Base-by-base conservation (phyloP, 2,797 vertebrate species). In the Phalloptychus januarius region DNA sequence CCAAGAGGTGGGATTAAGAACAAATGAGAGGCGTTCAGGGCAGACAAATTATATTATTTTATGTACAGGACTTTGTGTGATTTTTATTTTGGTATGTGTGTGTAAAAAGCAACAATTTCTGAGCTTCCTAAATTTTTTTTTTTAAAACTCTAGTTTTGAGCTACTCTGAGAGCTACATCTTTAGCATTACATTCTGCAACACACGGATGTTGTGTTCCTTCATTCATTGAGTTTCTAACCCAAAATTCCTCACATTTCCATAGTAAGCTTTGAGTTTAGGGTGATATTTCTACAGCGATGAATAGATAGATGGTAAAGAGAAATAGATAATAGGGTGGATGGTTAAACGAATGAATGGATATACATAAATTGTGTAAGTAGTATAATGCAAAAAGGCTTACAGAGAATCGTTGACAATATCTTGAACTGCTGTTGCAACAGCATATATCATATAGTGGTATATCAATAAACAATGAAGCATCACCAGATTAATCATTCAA, bases 1-100 rank as follows among this genome's bases (percentile, higher is more conserved):
- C 13, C 12, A 15, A 33, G 42, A 88, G 91, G 89, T 18, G 87
- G 88, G 77, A 12, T 2, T 71, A 10, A 25, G 38, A 4, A 12
- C n/a, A 56, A 28, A 10, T 50, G 83, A 87, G 78, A 80, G 83
- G 77, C 78, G 33, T 58, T 23, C 12, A 58, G 31, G 16, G 15
- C 5, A 3, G 16, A 33, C 15, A 28, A 56, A 28, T 56, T 28
- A 28, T n/a, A 28, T 11, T 67, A 40, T 20, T 25, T 40, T 25
- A 25, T 13, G 20, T 23, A 25, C 10, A 40, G 3, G 12, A 23
- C 5, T 12, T 40, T 69, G 20, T 67, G 8, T 12, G 12, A 2
- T 40, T 67, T 67, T 40, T 58, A 15, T 15, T 6, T 2, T 58
- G 4, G 18, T 58, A 4, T 48, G 18, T 63, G 5, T 61, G 2